Evolutionary conservation across 2,888 invertebrate species (phyloP), one percentile per base, ranked within the genome.

Genomic region (Nephrotoma flavescens): DNA sequence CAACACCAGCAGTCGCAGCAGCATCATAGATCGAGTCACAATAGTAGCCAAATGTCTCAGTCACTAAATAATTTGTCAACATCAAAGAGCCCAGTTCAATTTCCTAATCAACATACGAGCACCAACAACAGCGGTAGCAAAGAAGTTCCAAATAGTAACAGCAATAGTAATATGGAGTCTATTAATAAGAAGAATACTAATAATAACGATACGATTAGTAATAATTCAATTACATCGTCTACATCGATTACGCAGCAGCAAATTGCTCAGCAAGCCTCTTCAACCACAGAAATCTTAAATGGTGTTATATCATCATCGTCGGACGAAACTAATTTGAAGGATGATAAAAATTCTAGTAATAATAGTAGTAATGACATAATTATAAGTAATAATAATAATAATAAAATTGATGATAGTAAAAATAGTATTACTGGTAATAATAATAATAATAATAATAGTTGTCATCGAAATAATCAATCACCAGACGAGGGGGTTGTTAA

Each of bases 161-260:
- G 52, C 52, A 41, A 2, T 41, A 83, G 11, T 41, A 84, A 84
- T 84, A 41, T 42, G 42, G 41, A 41, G 42, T 3, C 42, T n/a
- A 47, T 47, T n/a, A 84, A 84, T 84, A 84, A 84, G 6, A 42
- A 84, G 15, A 84, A 42, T 84, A 71, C 11, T 41, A 83, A 84
- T 41, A 84, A 84, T 42, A 84, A 84, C 42, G 84, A 84, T 84
- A 42, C 84, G 15, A 84, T 84, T 42, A 84, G 84, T 84, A 84
- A 84, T 84, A 41, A 88, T 42, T 88, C 88, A 86, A 88, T 88
- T 88, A 88, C 88, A 87, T 87, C 87, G 7, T 47, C 42, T 6
- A 71, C 86, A 47, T 47, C 87, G 11, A 83, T 83, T 45, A 86
- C 84, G 31, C 87, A 83, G 47, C 86, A 41, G 86, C 86, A 86